These are phyloP conservation scores for Cataglyphis rosenhaueri DNA, from an alignment of 2,888 invertebrate species.

Conservation along the genomic window DNA sequence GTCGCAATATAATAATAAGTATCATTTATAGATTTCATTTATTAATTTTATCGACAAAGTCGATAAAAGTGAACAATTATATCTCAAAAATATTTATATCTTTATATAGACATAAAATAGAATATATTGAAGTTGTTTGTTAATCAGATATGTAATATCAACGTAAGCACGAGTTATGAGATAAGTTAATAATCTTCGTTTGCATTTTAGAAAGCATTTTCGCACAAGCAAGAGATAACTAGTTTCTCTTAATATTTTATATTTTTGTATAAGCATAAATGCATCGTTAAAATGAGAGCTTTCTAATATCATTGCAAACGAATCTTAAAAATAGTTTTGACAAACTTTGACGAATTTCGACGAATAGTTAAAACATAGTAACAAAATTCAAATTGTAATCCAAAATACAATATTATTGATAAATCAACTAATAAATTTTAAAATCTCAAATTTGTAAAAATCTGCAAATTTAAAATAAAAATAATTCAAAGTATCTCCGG, in stretches of 20 bases:
- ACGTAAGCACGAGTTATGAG: not conserved
- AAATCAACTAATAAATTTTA: not conserved
- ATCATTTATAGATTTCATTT: too few relatives aligned
- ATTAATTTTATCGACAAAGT: not conserved
- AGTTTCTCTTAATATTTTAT: not conserved
- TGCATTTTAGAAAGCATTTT: not conserved
- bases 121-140: not conserved
- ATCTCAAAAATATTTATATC: not conserved
- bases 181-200: constrained; percentile 5
- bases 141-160: not conserved
- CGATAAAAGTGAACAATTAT: not conserved
- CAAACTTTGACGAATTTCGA: not conserved
- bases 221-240: not conserved
- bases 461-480: not conserved
- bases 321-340: not conserved
- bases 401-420: not conserved
- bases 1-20: not conserved
- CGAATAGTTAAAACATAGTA: not conserved
- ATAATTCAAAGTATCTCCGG: not conserved
- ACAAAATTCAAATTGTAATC: not conserved
- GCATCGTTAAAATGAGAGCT: not conserved
- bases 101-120: not conserved
- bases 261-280: not conserved
- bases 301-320: not conserved
- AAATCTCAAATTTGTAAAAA: not conserved